A percentile compares a stretch with the other conserved stretches of the same genome.
These are phyloP conservation scores for Myotis yumanensis DNA, from an alignment of 2,113 vertebrate genomes.

Conservation along the genomic window DNA sequence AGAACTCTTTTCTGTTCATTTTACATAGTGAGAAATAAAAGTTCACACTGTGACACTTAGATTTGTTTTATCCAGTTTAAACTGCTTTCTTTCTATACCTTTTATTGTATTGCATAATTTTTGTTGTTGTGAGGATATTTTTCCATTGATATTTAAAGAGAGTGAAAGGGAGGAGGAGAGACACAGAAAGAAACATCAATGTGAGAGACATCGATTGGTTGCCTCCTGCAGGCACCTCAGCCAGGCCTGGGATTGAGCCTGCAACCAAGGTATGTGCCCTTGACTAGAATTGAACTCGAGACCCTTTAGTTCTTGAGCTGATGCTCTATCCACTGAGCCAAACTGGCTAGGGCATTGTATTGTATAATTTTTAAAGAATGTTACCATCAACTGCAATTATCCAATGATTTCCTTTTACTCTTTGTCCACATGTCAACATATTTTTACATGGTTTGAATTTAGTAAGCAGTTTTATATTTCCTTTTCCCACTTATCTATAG, in stretches of 20 bases:
- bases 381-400: background rate
- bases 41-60: background rate
- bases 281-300: no score
- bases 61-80: slow-evolving; percentile 47
- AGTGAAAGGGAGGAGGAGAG: no score
- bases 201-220: no score
- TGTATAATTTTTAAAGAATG: slow-evolving; percentile 3
- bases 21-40: background rate
- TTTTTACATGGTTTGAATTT: slow-evolving; percentile 46
- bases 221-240: no score
- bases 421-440: slow-evolving; percentile 39
- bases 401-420: slow-evolving; percentile 15
- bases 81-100: slow-evolving; percentile 11
- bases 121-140: background rate
- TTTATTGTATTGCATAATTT: slow-evolving; percentile 1
- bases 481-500: background rate
- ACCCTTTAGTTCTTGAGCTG: no score
- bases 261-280: no score
- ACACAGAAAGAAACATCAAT: no score
- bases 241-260: no score
- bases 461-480: slow-evolving; percentile 33
- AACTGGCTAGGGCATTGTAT: no score
- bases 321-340: no score
- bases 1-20: background rate
- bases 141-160: no score